Conservation (phyloP, 2,797 vertebrate species). For the Peromyscus melanophrys region DNA sequence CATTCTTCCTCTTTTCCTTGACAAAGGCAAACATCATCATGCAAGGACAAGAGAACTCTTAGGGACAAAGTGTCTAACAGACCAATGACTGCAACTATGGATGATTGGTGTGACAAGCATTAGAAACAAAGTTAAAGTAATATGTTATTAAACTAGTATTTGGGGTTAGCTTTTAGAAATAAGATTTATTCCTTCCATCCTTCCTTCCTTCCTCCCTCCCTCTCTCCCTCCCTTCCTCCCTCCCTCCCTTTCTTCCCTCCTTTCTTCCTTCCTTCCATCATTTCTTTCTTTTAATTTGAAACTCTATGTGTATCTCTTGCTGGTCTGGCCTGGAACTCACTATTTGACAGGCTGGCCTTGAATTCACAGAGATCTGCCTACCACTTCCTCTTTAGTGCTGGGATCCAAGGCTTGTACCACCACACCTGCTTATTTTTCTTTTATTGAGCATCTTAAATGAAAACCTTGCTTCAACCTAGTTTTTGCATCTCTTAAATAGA, state of each 20-base stretch:
- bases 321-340: background rate
- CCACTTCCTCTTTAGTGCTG: background rate
- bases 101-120: background rate
- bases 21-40: background rate
- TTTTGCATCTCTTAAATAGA: background rate
- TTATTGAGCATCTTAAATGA: conserved; percentile 38
- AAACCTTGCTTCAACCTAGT: background rate
- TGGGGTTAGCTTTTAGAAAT: background rate
- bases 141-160: background rate
- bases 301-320: background rate
- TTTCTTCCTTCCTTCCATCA: background rate
- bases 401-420: background rate
- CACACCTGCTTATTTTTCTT: background rate
- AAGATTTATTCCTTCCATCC: background rate
- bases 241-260: background rate
- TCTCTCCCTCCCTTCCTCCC: background rate
- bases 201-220: background rate
- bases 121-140: conserved; percentile 16
- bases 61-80: background rate
- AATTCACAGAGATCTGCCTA: background rate
- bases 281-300: background rate
- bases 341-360: background rate
- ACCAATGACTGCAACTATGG: background rate
- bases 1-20: background rate
- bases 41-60: background rate